A percentile compares a stretch with the other conserved stretches of the same genome.
Evolutionary conservation across 2,113 vertebrate species (phyloP).

Genomic region (Phyllostomus discolor): DNA sequence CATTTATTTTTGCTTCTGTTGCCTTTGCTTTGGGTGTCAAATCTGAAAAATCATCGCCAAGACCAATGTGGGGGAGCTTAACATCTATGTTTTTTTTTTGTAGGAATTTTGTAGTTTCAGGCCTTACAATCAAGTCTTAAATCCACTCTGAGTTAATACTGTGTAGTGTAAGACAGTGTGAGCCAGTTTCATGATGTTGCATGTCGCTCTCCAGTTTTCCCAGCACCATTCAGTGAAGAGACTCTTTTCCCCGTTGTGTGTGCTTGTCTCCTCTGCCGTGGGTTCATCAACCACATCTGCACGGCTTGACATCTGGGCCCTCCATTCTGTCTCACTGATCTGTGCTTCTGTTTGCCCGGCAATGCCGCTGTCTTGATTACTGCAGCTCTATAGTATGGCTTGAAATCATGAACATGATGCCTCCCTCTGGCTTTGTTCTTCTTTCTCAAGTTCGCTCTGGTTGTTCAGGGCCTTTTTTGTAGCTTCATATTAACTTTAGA

Average conservation of each 20-base stretch:
- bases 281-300: neutral
- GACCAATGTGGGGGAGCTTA: neutral
- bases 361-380: neutral
- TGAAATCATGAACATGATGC: neutral
- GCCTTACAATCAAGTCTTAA: neutral
- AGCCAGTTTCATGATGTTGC: neutral
- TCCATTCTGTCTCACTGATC: neutral
- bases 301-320: neutral
- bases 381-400: neutral
- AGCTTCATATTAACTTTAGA: neutral
- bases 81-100: neutral
- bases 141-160: neutral
- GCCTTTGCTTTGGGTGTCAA: neutral
- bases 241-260: neutral
- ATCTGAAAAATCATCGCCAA: neutral
- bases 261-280: no score
- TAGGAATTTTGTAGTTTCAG: neutral
- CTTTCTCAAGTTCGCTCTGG: neutral
- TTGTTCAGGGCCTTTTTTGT: neutral
- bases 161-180: no score
- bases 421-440: neutral
- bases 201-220: neutral
- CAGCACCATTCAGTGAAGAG: neutral
- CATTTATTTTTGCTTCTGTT: neutral
- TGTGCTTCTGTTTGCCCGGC: neutral